These are phyloP conservation scores for western clawed frog (Xenopus tropicalis) DNA, from an alignment of 2,113 vertebrate species.

Conservation along the genomic window DNA sequence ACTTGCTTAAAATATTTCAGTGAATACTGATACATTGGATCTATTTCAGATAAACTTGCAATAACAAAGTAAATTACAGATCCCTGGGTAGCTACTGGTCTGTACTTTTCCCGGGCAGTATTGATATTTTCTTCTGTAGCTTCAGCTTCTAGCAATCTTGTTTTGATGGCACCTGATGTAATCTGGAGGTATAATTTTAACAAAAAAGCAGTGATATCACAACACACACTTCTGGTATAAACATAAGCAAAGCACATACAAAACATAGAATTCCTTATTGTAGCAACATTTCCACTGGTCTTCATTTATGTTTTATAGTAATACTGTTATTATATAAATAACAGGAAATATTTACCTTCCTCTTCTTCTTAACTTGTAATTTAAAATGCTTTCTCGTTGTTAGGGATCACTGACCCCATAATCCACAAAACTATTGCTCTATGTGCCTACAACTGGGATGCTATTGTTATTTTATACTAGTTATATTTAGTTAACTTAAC, in stretches of 20 bases:
- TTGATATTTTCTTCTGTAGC: slow-evolving; percentile 73
- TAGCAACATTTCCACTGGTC: neutral
- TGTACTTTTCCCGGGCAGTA: slow-evolving; percentile 65
- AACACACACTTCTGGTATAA: neutral
- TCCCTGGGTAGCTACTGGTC: slow-evolving; percentile 66
- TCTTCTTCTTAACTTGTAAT: too few relatives aligned
- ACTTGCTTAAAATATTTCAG: slow-evolving; percentile 86
- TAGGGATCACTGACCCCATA: too few relatives aligned
- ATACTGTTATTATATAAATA: too few relatives aligned
- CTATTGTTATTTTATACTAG: too few relatives aligned
- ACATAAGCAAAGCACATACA: neutral
- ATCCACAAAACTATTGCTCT: too few relatives aligned
- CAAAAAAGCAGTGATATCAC: neutral
- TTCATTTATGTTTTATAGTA: neutral
- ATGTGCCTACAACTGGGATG: too few relatives aligned
- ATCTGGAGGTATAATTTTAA: slow-evolving; percentile 52
- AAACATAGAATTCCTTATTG: neutral
- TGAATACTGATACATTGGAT: slow-evolving; percentile 79
- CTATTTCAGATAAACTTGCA: slow-evolving; percentile 75
- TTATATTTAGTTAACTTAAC: too few relatives aligned
- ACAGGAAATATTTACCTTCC: too few relatives aligned
- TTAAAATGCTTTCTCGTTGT: too few relatives aligned
- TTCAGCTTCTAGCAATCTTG: slow-evolving; percentile 69
- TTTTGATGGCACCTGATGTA: slow-evolving; percentile 71
- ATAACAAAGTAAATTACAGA: slow-evolving; percentile 75